Evolutionary conservation across 2,797 vertebrate species (phyloP).

Genomic region (Gouania willdenowi): DNA sequence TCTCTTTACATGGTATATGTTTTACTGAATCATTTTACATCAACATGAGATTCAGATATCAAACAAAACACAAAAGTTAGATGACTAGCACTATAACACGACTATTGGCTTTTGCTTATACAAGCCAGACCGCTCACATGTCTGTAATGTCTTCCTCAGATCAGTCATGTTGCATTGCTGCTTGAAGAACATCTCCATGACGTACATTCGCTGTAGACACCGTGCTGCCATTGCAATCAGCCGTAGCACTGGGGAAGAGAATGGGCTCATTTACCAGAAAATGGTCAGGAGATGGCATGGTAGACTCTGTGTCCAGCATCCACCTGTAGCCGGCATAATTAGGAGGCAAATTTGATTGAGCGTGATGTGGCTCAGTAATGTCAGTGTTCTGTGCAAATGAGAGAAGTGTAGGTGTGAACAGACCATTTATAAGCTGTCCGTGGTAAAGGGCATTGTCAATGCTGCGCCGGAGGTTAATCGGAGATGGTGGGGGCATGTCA

Average conservation of each 20-base stretch:
- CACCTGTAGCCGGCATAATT: conserved; percentile 39
- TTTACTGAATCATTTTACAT: too few relatives aligned
- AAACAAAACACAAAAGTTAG: neutral
- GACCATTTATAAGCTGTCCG: conserved; percentile 72
- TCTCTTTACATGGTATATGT: too few relatives aligned
- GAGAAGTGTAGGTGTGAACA: conserved; percentile 62
- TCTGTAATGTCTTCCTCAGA: conserved; percentile 58
- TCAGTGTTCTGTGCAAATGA: conserved; percentile 52
- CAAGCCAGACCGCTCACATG: conserved; percentile 21
- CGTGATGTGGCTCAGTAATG: conserved; percentile 1
- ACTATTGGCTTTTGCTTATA: neutral
- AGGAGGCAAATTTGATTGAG: conserved; percentile 16
- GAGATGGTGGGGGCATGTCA: conserved; percentile 81
- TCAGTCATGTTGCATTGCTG: conserved; percentile 31
- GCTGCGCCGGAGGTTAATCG: conserved; percentile 84
- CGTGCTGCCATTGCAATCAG: conserved; percentile 13
- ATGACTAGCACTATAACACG: neutral
- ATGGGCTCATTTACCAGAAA: conserved; percentile 37
- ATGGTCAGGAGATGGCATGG: conserved; percentile 43
- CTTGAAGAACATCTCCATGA: conserved; percentile 22
- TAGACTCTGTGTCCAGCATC: conserved; percentile 52
- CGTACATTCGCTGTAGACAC: conserved; percentile 7
- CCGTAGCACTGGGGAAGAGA: conserved; percentile 14
- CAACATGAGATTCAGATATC: too few relatives aligned
- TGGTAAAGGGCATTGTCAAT: conserved; percentile 80